Conservation (phyloP, 2,797 vertebrate genomes). For the Falco rusticolus region DNA sequence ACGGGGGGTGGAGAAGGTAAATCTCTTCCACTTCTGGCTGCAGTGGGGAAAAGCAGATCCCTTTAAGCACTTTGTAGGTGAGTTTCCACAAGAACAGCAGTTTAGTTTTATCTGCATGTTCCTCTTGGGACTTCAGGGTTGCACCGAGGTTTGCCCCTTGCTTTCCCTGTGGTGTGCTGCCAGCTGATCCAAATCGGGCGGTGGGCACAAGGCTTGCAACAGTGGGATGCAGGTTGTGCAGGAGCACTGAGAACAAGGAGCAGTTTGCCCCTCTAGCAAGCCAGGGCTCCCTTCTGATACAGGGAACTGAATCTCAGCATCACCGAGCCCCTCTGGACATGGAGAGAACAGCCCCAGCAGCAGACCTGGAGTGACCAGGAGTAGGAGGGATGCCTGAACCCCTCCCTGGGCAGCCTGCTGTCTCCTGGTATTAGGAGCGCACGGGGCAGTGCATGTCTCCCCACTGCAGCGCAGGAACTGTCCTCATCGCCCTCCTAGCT, state of each 20-base stretch:
- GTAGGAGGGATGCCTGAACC: not conserved
- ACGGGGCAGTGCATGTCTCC: accelerated
- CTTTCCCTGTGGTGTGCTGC: not conserved
- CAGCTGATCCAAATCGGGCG: not conserved
- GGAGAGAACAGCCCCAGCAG: not conserved
- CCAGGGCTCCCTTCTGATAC: not conserved
- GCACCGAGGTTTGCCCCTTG: accelerated
- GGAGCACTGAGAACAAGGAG: not conserved
- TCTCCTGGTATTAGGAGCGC: not conserved
- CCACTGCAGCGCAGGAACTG: not conserved
- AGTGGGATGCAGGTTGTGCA: not conserved
- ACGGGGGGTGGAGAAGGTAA: not conserved
- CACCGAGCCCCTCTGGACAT: not conserved
- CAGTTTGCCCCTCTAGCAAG: not conserved
- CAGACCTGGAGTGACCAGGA: not conserved
- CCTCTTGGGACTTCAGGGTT: not conserved
- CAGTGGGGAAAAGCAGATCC: not conserved
- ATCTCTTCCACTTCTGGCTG: not conserved
- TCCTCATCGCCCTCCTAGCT: not conserved
- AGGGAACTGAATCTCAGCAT: not conserved
- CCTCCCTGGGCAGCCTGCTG: not conserved
- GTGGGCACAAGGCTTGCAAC: not conserved
- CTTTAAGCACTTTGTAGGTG: not conserved
- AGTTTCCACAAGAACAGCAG: not conserved
- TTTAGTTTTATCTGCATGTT: accelerated